Base-by-base conservation (phyloP, 2,797 vertebrate genomes). In the Nyctibius grandis region DNA sequence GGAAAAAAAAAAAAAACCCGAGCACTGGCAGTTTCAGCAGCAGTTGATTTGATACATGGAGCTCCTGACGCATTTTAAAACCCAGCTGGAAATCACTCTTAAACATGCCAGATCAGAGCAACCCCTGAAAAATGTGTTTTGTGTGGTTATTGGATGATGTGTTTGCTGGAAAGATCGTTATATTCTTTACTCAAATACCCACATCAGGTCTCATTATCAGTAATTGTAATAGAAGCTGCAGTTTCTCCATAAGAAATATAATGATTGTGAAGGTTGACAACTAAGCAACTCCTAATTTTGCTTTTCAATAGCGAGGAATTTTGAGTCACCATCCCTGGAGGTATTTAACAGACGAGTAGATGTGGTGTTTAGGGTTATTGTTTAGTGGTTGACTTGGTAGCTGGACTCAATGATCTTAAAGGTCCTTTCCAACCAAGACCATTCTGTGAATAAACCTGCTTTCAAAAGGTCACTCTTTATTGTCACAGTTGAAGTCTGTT, bases 381-480 rank as follows among this genome's bases (percentile, higher is more conserved):
- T n/a, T n/a, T n/a, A n/a, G n/a, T n/a, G n/a, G n/a, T n/a, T n/a
- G n/a, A n/a, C n/a, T n/a, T n/a, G n/a, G n/a, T n/a, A n/a, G n/a
- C n/a, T n/a, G n/a, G n/a, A n/a, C n/a, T n/a, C n/a, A n/a, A n/a
- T n/a, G n/a, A n/a, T n/a, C n/a, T n/a, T n/a, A n/a, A n/a, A n/a
- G n/a, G n/a, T n/a, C n/a, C n/a, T n/a, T n/a, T n/a, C n/a, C n/a
- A n/a, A n/a, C n/a, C n/a, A n/a, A n/a, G n/a, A n/a, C n/a, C n/a
- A n/a, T n/a, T n/a, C n/a, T n/a, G n/a, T n/a, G n/a, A n/a, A 8
- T 59, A 40, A 79, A 45, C 12, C 45, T 48, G 0, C 40, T 72
- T 53, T 45, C 7, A 3, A 18, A 57, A 61, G 67, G 14, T 3
- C 0, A 0, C 11, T 6, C 16, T 53, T 36, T 47, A 13, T 11